Conservation (phyloP, 2,888 invertebrate genomes). For the Serripes groenlandicus region DNA sequence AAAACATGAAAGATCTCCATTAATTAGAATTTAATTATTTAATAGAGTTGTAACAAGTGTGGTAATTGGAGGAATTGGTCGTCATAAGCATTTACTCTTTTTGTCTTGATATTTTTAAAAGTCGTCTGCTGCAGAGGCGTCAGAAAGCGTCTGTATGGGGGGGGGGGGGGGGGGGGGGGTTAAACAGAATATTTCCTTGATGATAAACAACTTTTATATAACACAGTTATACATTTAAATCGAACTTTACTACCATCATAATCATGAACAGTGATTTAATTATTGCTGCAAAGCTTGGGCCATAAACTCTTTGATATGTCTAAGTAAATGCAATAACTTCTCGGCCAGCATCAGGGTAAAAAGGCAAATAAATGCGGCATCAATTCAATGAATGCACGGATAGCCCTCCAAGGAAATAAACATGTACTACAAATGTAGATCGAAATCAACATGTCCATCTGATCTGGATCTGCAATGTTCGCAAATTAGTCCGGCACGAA, state of each 20-base stretch:
- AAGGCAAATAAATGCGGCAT: no score
- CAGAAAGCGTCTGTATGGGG: neutral
- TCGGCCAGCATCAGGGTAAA: neutral
- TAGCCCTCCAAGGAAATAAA: neutral
- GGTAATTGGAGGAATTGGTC: neutral
- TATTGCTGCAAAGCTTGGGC: neutral
- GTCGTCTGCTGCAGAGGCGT: neutral
- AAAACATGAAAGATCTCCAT: no score
- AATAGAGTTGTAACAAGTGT: no score
- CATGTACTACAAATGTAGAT: neutral
- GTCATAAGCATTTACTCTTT: neutral
- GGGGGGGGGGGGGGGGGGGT: no score
- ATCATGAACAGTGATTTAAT: no score
- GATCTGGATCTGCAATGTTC: neutral
- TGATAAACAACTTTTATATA: no score
- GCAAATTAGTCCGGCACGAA: no score
- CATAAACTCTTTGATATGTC: neutral
- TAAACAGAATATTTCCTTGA: no score
- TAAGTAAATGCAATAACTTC: neutral
- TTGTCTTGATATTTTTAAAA: neutral
- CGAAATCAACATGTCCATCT: neutral
- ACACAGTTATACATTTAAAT: no score
- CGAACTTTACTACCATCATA: no score
- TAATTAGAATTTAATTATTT: no score
- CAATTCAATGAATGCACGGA: no score